These are phyloP conservation scores for Diabrotica virgifera DNA, from an alignment of 1,140 invertebrate genomes.

Conservation along the genomic window DNA sequence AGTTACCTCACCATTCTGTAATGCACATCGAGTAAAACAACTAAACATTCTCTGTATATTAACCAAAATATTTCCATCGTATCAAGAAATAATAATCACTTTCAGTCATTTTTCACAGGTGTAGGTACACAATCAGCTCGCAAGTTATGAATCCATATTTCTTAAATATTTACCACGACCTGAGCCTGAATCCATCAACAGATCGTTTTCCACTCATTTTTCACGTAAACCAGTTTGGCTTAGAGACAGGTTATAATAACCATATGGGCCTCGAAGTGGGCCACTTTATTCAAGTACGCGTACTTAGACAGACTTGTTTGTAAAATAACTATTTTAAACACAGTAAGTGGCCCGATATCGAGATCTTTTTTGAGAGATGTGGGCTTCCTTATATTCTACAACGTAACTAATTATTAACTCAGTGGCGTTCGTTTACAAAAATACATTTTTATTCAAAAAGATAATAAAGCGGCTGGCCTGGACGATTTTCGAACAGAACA, in stretches of 20 bases:
- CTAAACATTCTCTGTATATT: neutral
- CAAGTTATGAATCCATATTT: neutral
- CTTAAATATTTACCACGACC: neutral
- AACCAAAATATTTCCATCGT: neutral
- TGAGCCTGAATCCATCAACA: neutral
- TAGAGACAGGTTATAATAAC: slow-evolving; percentile 44
- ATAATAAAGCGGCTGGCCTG: too few species aligned
- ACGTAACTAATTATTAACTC: too few species aligned
- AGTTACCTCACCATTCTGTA: neutral
- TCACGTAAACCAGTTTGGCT: slow-evolving; percentile 32
- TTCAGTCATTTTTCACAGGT: neutral
- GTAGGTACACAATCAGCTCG: neutral
- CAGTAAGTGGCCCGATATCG: slow-evolving; percentile 35
- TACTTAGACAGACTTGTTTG: slow-evolving; percentile 45
- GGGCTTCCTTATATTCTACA: slow-evolving; percentile 29
- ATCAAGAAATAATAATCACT: neutral
- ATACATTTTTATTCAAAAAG: too few species aligned
- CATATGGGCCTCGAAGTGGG: slow-evolving; percentile 42
- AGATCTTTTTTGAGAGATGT: slow-evolving; percentile 32
- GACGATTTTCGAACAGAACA: too few species aligned
- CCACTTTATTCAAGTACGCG: slow-evolving; percentile 43
- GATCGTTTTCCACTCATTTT: slow-evolving; percentile 5
- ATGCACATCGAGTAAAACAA: neutral
- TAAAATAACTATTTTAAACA: slow-evolving; percentile 47
- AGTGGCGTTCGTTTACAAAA: too few species aligned